Percentiles rank a stretch among this genome's conserved stretches.
phyloP scores from a whole-genome alignment of 2,797 vertebrate genomes.

The Petrocephalus schoutedeni region DNA sequence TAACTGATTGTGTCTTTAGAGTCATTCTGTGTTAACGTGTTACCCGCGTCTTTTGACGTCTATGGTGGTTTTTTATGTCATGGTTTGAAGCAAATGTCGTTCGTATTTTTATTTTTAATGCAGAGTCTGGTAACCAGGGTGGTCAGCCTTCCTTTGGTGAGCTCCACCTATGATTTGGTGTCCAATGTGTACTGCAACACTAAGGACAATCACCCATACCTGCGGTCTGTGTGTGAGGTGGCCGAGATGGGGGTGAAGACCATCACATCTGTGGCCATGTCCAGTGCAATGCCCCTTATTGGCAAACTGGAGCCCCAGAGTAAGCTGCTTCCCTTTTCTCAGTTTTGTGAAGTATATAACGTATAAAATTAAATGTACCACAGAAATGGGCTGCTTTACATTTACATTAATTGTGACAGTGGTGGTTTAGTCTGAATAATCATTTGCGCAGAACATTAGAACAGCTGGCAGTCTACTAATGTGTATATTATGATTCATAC shows the following conservation, averaged over 20 bases:
- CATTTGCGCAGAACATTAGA: not conserved
- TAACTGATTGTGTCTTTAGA: not conserved
- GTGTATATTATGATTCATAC: not conserved
- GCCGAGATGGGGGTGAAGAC: constrained; percentile 79
- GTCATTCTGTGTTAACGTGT: not conserved
- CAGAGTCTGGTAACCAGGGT: constrained; percentile 79
- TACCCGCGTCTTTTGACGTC: not conserved
- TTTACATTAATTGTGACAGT: not conserved
- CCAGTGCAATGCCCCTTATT: constrained; percentile 75
- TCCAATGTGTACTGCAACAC: constrained; percentile 71
- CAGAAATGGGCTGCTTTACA: not conserved
- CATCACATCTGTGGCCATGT: constrained; percentile 72
- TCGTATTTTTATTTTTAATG: constrained; percentile 15
- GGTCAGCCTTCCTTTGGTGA: constrained; percentile 77
- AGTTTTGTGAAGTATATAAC: not conserved
- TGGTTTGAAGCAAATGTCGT: not conserved
- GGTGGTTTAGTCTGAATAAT: not conserved
- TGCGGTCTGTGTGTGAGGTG: constrained; percentile 78
- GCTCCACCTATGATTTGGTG: constrained; percentile 77
- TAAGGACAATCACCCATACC: constrained; percentile 77
- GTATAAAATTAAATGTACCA: not conserved
- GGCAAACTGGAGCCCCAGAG: constrained; percentile 80
- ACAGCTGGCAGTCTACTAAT: not conserved
- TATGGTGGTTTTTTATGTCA: not conserved
- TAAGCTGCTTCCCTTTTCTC: constrained; percentile 53